These are phyloP conservation scores for Tachypleus tridentatus DNA, from an alignment of 1,140 invertebrate genomes.

Conservation along the genomic window DNA sequence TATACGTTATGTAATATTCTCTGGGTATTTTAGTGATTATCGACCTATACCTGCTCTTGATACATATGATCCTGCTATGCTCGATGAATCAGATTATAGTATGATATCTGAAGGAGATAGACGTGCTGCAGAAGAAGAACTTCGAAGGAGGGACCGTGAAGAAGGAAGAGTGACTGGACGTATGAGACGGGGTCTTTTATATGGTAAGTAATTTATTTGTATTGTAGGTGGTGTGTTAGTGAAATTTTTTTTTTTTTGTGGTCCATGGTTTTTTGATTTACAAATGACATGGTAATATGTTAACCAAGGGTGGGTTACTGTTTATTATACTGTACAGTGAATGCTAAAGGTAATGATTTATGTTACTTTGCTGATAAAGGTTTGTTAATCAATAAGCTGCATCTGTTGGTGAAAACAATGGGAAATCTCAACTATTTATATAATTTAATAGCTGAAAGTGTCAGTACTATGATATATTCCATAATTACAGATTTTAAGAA, in stretches of 20 bases:
- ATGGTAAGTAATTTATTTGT: constrained; percentile 12
- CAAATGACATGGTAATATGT: too few species aligned
- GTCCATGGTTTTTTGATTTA: too few species aligned
- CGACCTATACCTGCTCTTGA: constrained; percentile 90
- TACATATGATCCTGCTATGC: constrained; percentile 67
- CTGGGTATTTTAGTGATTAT: constrained; percentile 63
- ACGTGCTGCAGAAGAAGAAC: constrained; percentile 70
- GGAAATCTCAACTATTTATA: too few species aligned
- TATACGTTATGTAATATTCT: constrained; percentile 3
- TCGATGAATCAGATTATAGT: constrained; percentile 86
- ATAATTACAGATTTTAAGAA: too few species aligned
- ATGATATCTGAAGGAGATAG: constrained; percentile 73
- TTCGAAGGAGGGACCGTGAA: constrained; percentile 72
- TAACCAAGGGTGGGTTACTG: too few species aligned
- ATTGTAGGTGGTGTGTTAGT: background rate
- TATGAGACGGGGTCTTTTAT: constrained; percentile 46
- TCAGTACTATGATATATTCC: too few species aligned
- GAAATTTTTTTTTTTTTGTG: background rate
- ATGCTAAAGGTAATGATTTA: too few species aligned
- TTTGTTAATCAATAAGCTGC: too few species aligned
- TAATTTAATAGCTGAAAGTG: too few species aligned
- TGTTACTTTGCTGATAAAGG: too few species aligned
- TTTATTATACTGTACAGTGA: too few species aligned
- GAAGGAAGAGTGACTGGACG: constrained; percentile 60
- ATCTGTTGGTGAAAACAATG: too few species aligned